These are phyloP conservation scores for Chaenogobius annularis DNA, from an alignment of 2,113 vertebrate genomes.

Conservation along the genomic window DNA sequence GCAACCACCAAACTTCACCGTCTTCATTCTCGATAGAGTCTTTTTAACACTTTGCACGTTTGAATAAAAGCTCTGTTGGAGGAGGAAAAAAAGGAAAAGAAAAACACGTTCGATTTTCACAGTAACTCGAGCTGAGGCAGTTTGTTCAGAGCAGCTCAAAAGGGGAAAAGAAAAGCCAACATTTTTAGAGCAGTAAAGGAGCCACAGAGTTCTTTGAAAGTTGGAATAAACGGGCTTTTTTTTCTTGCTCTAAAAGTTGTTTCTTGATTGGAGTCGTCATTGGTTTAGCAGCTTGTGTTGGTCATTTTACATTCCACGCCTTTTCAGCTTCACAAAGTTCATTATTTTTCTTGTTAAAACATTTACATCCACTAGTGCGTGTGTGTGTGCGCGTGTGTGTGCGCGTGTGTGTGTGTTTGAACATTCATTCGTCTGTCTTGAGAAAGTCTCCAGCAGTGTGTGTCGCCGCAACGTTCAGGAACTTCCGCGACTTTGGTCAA, in stretches of 20 bases:
- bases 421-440: conserved; percentile 3
- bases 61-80: not conserved
- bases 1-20: not conserved
- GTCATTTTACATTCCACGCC: conserved; percentile 31
- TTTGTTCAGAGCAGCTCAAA: not conserved
- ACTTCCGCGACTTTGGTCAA: conserved; percentile 35
- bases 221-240: not conserved
- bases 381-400: too few species aligned
- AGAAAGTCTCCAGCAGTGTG: not conserved
- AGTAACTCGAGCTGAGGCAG: not conserved
- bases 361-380: conserved; percentile 27
- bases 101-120: not conserved
- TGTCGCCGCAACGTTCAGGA: conserved; percentile 15
- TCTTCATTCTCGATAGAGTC: not conserved
- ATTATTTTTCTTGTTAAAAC: not conserved
- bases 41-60: not conserved
- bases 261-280: conserved; percentile 13
- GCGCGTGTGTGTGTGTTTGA: not conserved
- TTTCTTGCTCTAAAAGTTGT: not conserved
- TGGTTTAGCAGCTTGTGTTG: conserved; percentile 46
- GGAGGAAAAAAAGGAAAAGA: too few species aligned
- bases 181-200: not conserved
- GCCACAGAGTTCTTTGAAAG: not conserved
- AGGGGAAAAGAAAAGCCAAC: not conserved
- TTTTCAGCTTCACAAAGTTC: not conserved